phyloP scores from a whole-genome alignment of 2,113 vertebrate genomes.

The Riparia riparia region DNA sequence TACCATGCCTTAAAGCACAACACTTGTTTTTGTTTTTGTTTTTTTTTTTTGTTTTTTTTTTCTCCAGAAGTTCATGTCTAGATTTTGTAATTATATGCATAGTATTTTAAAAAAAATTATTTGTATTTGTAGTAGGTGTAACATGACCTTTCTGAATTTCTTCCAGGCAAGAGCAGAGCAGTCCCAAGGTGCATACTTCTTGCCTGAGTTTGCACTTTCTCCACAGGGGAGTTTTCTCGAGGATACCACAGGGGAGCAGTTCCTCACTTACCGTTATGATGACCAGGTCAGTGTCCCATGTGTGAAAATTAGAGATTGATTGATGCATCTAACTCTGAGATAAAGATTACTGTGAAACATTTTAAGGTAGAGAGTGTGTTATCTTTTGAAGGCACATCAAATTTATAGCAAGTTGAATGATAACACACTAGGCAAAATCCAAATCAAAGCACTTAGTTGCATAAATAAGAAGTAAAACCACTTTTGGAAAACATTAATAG shows the following conservation, averaged over 20 bases:
- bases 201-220: constrained; percentile 93
- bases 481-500: background rate
- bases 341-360: background rate
- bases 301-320: background rate
- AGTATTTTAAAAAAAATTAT: background rate
- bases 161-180: constrained; percentile 81
- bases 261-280: constrained; percentile 89
- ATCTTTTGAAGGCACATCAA: background rate
- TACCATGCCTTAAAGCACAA: background rate
- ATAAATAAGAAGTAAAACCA: background rate
- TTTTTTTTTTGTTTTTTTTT: background rate
- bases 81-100: background rate
- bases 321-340: background rate
- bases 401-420: background rate
- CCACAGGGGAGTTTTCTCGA: constrained; percentile 94
- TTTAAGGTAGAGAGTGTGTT: background rate
- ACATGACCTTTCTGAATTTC: constrained; percentile 37
- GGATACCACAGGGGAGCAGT: constrained; percentile 89
- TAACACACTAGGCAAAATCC: accelerated
- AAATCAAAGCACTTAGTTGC: background rate
- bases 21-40: accelerated
- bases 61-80: background rate
- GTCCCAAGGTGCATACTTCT: constrained; percentile 87
- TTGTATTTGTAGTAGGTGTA: background rate
- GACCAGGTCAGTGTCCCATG: constrained; percentile 84